phyloP scores from a whole-genome alignment of 2,113 vertebrate species.

The Silurus asotus region DNA sequence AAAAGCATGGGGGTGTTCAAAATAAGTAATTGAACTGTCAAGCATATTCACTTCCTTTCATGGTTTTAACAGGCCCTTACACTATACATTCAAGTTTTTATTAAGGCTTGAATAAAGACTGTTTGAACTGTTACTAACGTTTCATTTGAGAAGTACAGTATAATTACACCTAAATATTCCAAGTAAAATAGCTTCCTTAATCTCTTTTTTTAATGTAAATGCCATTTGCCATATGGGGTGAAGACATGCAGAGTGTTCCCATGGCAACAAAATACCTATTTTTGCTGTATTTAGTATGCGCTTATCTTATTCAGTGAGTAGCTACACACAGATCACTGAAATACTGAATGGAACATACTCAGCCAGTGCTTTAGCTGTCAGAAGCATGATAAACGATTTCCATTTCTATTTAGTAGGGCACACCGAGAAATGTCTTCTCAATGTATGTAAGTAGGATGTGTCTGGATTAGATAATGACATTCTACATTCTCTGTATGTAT shows the following conservation, averaged over 20 bases:
- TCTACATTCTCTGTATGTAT: conserved; percentile 15
- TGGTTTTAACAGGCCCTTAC: not conserved
- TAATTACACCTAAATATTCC: conserved; percentile 19
- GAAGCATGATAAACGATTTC: conserved; percentile 21
- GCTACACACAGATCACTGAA: conserved; percentile 40
- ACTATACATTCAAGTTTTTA: not conserved
- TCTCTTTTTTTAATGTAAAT: conserved; percentile 49
- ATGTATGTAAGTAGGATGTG: conserved; percentile 11
- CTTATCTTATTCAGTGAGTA: conserved; percentile 45
- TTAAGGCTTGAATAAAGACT: not conserved
- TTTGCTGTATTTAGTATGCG: conserved; percentile 49
- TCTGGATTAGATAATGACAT: not conserved
- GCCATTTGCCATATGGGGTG: conserved; percentile 43
- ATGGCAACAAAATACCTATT: conserved; percentile 57
- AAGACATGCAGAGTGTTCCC: conserved; percentile 51
- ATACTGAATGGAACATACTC: conserved; percentile 41
- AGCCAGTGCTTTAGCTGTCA: conserved; percentile 11
- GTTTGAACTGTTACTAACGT: not conserved
- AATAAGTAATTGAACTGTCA: not conserved
- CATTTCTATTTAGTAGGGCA: conserved; percentile 38
- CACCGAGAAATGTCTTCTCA: not conserved
- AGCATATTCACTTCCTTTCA: not conserved
- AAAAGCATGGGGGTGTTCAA: too few species aligned
- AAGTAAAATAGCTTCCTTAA: conserved; percentile 25
- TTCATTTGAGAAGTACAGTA: conserved; percentile 4